Evolutionary conservation across 2,797 vertebrate species (phyloP).

Genomic region (Gallirallus australis): DNA sequence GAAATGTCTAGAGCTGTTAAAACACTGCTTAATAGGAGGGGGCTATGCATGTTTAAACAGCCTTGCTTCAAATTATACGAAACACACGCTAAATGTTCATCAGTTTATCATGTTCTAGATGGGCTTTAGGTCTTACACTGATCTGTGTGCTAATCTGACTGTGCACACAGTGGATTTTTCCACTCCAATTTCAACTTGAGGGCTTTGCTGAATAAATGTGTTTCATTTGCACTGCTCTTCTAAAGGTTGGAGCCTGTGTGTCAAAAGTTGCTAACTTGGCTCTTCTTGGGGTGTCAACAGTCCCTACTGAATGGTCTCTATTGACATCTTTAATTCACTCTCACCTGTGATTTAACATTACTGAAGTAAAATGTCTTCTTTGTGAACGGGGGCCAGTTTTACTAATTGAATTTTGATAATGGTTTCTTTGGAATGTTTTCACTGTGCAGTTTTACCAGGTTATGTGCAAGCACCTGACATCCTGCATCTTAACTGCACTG

Average conservation of each 20-base stretch:
- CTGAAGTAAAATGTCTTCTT: not conserved
- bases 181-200: not conserved
- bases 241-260: not conserved
- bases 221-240: not conserved
- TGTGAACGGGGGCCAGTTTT: not conserved
- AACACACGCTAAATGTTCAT: not conserved
- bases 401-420: not conserved
- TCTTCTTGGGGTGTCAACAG: not conserved
- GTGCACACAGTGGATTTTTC: not conserved
- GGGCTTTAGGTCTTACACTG: not conserved
- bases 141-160: not conserved
- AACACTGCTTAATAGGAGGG: not conserved
- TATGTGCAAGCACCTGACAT: not conserved
- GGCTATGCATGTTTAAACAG: not conserved
- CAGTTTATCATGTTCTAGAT: not conserved
- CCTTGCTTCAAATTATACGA: not conserved
- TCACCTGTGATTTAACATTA: not conserved
- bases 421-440: not conserved
- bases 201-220: not conserved
- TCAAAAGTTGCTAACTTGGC: not conserved
- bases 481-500: not conserved
- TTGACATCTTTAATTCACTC: fast-evolving
- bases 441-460: not conserved
- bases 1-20: not conserved
- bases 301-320: not conserved